A percentile compares a stretch with the other conserved stretches of the same genome.
These are phyloP conservation scores for Fundulus diaphanus DNA, from an alignment of 2,797 vertebrate species.

Conservation along the genomic window DNA sequence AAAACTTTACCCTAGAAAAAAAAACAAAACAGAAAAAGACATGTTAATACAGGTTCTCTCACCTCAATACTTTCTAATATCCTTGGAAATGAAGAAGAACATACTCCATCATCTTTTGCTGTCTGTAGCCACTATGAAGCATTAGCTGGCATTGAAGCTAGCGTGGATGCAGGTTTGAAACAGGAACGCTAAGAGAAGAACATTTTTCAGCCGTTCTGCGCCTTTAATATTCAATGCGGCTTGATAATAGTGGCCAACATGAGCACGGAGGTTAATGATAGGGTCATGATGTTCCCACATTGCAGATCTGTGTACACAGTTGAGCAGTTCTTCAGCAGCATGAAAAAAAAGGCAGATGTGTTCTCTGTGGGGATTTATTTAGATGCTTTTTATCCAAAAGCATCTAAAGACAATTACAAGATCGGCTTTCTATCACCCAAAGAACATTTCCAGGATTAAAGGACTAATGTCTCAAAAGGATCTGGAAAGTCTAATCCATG, in stretches of 20 bases:
- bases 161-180: neutral
- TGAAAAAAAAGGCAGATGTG: neutral
- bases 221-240: neutral
- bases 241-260: neutral
- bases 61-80: neutral
- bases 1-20: slow-evolving; percentile 74
- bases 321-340: slow-evolving; percentile 1
- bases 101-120: neutral
- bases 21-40: neutral
- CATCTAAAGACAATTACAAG: too few species aligned
- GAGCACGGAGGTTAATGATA: neutral
- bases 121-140: neutral
- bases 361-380: neutral
- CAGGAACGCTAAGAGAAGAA: neutral
- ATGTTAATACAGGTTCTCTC: neutral
- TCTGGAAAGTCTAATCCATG: too few species aligned
- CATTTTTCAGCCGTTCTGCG: too few species aligned
- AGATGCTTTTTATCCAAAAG: too few species aligned
- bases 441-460: too few species aligned
- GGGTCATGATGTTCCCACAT: slow-evolving; percentile 38
- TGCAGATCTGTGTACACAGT: slow-evolving; percentile 16
- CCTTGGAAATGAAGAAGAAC: neutral
- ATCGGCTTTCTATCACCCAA: too few species aligned
- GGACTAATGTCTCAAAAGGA: too few species aligned
- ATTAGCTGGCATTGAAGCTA: neutral